phyloP scores from a whole-genome alignment of 2,888 invertebrate species.

The Altica lythri region DNA sequence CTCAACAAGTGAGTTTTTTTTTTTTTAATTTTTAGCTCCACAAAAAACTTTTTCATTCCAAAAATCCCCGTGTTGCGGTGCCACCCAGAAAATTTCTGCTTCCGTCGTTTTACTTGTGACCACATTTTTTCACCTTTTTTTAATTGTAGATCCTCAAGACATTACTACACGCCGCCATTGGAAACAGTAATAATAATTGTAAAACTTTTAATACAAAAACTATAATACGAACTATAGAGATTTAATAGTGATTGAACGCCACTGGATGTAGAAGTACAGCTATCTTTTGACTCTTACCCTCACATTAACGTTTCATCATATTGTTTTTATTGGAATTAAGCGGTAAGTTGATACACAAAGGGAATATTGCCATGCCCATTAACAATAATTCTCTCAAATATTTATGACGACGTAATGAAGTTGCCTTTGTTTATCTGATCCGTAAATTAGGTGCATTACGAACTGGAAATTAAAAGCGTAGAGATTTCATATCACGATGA shows the following conservation, averaged over 20 bases:
- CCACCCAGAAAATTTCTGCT: no score
- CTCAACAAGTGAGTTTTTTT: no score
- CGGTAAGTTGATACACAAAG: constrained; percentile 51
- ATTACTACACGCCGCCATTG: no score
- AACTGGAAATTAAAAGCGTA: constrained; percentile 31
- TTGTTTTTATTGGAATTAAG: constrained; percentile 51
- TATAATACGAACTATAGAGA: no score
- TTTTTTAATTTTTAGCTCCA: no score
- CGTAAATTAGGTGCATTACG: constrained; percentile 36
- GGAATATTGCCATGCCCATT: constrained; percentile 46
- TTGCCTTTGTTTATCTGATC: constrained; percentile 43
- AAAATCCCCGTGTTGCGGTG: no score
- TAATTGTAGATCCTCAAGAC: no score
- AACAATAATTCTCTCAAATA: constrained; percentile 45
- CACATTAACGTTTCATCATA: constrained; percentile 42
- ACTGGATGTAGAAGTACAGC: constrained; percentile 1
- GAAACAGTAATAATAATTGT: no score
- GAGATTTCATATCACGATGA: constrained; percentile 23
- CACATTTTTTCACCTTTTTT: no score
- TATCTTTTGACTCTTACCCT: constrained; percentile 26
- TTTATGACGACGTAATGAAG: constrained; percentile 47
- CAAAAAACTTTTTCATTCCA: no score
- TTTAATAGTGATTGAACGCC: constrained; percentile 5
- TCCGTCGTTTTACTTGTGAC: no score
- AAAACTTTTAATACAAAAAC: no score